These are phyloP conservation scores for Takifugu ocellatus DNA, from an alignment of 2,797 vertebrate species.

Conservation along the genomic window DNA sequence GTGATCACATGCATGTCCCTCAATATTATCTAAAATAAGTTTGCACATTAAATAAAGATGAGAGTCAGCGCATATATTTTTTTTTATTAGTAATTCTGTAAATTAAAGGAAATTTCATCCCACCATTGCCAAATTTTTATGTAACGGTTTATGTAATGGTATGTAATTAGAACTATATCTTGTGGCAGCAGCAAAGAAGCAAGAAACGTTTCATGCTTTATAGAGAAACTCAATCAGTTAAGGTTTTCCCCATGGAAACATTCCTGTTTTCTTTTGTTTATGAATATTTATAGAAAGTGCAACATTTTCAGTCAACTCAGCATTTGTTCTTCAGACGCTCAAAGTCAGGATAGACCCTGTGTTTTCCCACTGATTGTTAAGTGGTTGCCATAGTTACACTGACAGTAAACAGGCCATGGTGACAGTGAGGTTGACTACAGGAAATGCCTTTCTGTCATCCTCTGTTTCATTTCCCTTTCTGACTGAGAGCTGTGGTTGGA, in stretches of 20 bases:
- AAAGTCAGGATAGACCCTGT: constrained; percentile 52
- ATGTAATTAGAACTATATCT: too few relatives aligned
- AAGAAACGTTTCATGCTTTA: background rate
- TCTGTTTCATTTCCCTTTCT: constrained; percentile 75
- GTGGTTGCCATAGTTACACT: constrained; percentile 52
- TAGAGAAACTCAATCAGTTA: background rate
- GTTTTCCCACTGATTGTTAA: constrained; percentile 65
- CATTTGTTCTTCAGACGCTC: background rate
- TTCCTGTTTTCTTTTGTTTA: background rate
- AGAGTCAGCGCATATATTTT: too few relatives aligned
- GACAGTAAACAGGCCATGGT: constrained; percentile 69
- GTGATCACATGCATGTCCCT: too few relatives aligned
- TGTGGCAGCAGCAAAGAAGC: background rate
- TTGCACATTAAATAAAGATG: too few relatives aligned
- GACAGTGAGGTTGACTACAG: constrained; percentile 49
- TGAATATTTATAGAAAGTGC: constrained; percentile 12
- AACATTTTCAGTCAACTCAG: background rate
- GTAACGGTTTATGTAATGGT: too few relatives aligned
- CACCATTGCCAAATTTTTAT: too few relatives aligned
- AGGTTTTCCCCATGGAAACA: constrained; percentile 11
- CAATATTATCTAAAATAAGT: too few relatives aligned
- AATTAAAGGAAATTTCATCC: too few relatives aligned
- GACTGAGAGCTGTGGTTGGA: constrained; percentile 25
- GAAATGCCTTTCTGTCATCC: constrained; percentile 61
- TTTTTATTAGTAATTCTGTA: too few relatives aligned